Base-by-base conservation (phyloP, 1,140 invertebrate genomes). In the Aradophagus sp. region DNA sequence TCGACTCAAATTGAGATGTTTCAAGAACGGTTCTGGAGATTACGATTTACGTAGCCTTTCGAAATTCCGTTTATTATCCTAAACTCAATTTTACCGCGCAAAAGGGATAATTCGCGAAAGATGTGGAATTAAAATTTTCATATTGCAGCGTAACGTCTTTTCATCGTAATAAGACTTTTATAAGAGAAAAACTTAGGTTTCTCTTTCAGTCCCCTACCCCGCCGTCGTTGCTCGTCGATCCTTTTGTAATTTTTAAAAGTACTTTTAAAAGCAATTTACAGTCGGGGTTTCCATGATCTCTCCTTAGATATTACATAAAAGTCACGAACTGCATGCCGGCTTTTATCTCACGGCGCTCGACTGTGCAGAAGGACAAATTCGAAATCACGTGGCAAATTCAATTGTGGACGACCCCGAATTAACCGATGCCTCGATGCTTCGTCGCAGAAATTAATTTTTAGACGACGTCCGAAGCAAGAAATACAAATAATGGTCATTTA, bases 211-310 rank as follows among this genome's bases (percentile, higher is more conserved):
- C 29, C 20, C 4, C 8, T 8, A 23, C 20, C 8, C 20, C 4
- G 20, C 13, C 11, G 20, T 11, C 14, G 31, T 42, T 27, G 17
- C 14, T 20, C 10, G 3, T 38, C 34, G 1, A 39, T 15, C 35
- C 47, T 52, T 13, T 44, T 35, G 13, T 50, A 50, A 44, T 50
- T 48, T 59, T 50, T 41, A 48, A 61, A 61, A 61, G 38, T 36
- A 52, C 36, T 62, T 55, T 48, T 55, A 55, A 55, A 65, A 63
- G 45, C 42, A 55, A 47, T 65, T 55, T 48, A 32, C 45, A 52
- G 47, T 36, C 47, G 4, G 27, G 11, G 19, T 65, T 55, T 53
- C 45, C 47, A 39, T 45, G 59, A 53, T 63, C 39, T 45, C 41
- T 26, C 27, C 44, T 35, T n/a, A 53, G 59, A 63, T 63, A 63